phyloP scores from a whole-genome alignment of 1,140 invertebrate genomes.

The Steinernema khuongi region DNA sequence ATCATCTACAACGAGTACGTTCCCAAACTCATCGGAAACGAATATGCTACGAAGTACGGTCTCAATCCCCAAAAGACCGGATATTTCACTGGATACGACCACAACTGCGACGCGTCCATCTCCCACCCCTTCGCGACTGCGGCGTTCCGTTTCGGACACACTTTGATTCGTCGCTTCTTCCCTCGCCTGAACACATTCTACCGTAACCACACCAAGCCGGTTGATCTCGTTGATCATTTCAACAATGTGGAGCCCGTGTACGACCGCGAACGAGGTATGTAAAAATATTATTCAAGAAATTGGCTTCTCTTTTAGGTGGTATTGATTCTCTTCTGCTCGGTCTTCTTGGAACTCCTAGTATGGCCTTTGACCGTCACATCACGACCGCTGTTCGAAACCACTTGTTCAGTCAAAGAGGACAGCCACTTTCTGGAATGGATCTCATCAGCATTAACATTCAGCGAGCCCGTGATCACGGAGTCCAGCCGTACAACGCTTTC shows the following conservation, averaged over 20 bases:
- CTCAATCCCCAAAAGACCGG: slow-evolving; percentile 40
- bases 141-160: slow-evolving; percentile 66
- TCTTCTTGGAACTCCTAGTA: slow-evolving; percentile 49
- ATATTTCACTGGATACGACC: slow-evolving; percentile 49
- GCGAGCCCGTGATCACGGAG: slow-evolving; percentile 65
- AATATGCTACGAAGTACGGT: slow-evolving; percentile 68
- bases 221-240: slow-evolving; percentile 49
- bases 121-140: slow-evolving; percentile 60
- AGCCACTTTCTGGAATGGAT: slow-evolving; percentile 39
- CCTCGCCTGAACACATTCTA: slow-evolving; percentile 47
- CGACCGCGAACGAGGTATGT: slow-evolving; percentile 36
- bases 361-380: slow-evolving; percentile 54
- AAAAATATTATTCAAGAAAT: not conserved
- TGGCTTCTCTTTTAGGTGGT: slow-evolving; percentile 8
- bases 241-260: slow-evolving; percentile 47
- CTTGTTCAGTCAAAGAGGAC: slow-evolving; percentile 37
- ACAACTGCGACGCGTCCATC: slow-evolving; percentile 56
- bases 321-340: slow-evolving; percentile 49
- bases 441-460: slow-evolving; percentile 61
- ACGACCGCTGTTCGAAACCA: slow-evolving; percentile 53
- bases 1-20: slow-evolving; percentile 81
- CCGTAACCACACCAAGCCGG: slow-evolving; percentile 44
- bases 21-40: slow-evolving; percentile 75
- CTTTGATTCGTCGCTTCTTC: slow-evolving; percentile 61
- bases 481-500: slow-evolving; percentile 67